A percentile compares a stretch with the other conserved stretches of the same genome.
Conservation (phyloP, 2,797 vertebrate species). For the Arctocebus calabarensis region DNA sequence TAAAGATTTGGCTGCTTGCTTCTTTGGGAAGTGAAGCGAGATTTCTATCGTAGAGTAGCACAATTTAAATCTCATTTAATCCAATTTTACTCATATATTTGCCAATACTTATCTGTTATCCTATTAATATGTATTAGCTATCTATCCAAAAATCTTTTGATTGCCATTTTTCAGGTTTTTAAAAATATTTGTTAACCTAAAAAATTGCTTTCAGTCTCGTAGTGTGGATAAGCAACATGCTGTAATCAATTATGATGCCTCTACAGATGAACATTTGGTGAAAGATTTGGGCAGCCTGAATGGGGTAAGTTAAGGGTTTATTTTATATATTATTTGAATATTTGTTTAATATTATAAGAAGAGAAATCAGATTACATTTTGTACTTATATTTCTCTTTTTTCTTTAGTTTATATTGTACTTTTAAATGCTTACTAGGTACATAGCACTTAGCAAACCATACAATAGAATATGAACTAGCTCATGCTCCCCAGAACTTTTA, state of each 20-base stretch:
- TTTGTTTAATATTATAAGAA: slow-evolving; percentile 1
- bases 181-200: slow-evolving; percentile 33
- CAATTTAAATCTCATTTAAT: slow-evolving; percentile 50
- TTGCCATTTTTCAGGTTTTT: not conserved
- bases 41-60: not conserved
- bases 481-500: not conserved
- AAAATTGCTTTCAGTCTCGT: slow-evolving; percentile 91
- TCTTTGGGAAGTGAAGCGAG: not conserved
- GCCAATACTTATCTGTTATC: not conserved
- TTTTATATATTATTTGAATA: slow-evolving; percentile 33
- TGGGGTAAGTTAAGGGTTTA: slow-evolving; percentile 92
- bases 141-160: not conserved
- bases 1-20: slow-evolving; percentile 6
- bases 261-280: slow-evolving; percentile 96
- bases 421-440: slow-evolving; percentile 1
- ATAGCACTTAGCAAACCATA: not conserved
- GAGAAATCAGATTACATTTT: not conserved
- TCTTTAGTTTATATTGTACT: slow-evolving; percentile 18
- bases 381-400: slow-evolving; percentile 1
- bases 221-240: slow-evolving; percentile 99
- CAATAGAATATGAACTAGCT: not conserved
- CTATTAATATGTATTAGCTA: not conserved
- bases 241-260: slow-evolving; percentile 97
- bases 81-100: not conserved
- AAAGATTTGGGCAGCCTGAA: slow-evolving; percentile 99